Evolutionary conservation across 2,797 vertebrate genomes (phyloP), one percentile per base, ranked within the genome.

Genomic region (Salarias fasciatus): DNA sequence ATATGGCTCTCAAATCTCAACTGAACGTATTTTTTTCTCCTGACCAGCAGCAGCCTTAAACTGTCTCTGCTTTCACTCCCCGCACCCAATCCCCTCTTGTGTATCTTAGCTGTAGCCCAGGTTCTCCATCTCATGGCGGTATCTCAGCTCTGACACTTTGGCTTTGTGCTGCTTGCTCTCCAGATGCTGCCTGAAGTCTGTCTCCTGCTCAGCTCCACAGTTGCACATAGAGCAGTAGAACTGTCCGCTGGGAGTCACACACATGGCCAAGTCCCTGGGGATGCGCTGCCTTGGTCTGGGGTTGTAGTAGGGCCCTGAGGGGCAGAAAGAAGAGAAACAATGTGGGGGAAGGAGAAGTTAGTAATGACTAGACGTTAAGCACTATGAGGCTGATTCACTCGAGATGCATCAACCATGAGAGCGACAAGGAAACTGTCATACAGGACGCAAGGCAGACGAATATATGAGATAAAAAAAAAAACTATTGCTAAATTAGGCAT

Each of bases 211-310:
- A 13, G 98, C 97, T 2, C 97, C 96, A 0, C 94, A 95, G 46
- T 99, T 98, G 88, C 98, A 99, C 97, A 99, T 98, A 64, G 96
- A 99, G 87, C 98, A 99, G 90, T 99, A 99, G 90, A 97, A 99
- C 91, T 97, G 97, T 45, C 98, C 98, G 0, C 98, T 99, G 72
- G 98, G 97, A 3, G 98, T 99, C 71, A 98, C 97, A 0, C 98
- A 99, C 98, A 99, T 99, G 65, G 98, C 97, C 62, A 99, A 91
- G 78, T 99, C 98, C 0, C 97, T 94, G 3, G 98, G 97, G 76
- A 99, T 99, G 53, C 96, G 93, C 89, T 98, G 97, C 55, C 97
- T 94, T 0, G 97, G 96, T 14, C 97, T 94, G 0, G 96, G 96
- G 85, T 95, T 97, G 90, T 95, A 99, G 84, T 99, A 99, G 5